Evolutionary conservation across 30 jellyfish, hydroid and myxozoan species (phyloP).

Genomic region (Aurelia sp.): DNA sequence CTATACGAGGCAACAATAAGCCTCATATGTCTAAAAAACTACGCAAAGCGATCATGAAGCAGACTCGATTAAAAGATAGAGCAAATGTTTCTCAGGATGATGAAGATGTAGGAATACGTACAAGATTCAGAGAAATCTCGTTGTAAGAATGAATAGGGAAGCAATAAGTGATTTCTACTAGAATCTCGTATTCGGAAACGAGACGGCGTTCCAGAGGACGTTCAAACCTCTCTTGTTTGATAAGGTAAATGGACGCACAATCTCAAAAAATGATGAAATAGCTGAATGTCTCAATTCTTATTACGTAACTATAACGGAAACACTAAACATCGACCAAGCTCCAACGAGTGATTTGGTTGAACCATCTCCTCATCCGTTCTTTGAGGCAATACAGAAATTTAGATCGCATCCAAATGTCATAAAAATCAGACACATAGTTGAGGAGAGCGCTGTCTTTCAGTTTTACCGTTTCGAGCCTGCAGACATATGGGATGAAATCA

Average conservation of each 20-base stretch:
- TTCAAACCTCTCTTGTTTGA: slow-evolving; percentile 14
- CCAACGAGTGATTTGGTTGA: too few relatives aligned
- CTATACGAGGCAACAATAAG: slow-evolving; percentile 22
- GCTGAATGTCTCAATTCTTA: too few relatives aligned
- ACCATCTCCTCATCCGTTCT: too few relatives aligned
- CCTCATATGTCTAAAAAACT: slow-evolving; percentile 26
- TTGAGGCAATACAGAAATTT: too few relatives aligned
- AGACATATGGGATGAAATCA: background rate
- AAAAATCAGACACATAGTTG: background rate
- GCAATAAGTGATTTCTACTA: slow-evolving; percentile 7
- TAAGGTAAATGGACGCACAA: slow-evolving; percentile 9
- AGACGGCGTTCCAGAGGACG: background rate
- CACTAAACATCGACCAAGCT: too few relatives aligned
- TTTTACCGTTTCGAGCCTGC: background rate
- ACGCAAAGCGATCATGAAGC: slow-evolving; percentile 6
- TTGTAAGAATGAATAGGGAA: too few relatives aligned
- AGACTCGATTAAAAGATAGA: slow-evolving; percentile 1
- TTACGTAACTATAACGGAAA: background rate
- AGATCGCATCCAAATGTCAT: background rate
- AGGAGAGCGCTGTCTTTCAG: background rate
- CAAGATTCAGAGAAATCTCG: background rate
- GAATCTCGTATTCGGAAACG: background rate
- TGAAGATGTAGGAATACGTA: background rate
- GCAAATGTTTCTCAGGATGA: slow-evolving; percentile 2
- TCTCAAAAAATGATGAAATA: background rate